A percentile compares a stretch with the other conserved stretches of the same genome.
Evolutionary conservation across 2,888 invertebrate genomes (phyloP).

Genomic region (Melinopterus prodromus): DNA sequence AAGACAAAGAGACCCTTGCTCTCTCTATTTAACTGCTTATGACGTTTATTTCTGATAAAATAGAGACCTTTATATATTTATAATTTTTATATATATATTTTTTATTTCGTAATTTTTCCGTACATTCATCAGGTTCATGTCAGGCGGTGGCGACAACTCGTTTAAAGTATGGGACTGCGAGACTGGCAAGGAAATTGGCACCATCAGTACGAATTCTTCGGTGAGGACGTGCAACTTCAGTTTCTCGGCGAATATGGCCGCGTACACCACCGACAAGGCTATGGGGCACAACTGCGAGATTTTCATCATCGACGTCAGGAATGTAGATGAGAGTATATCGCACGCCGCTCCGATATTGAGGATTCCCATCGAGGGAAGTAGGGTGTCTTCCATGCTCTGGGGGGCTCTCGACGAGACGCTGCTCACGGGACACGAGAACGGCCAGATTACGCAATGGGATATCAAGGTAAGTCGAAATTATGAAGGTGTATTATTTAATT

Average conservation of each 20-base stretch:
- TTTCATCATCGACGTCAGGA: conserved; percentile 84
- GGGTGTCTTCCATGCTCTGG: conserved; percentile 94
- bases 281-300: conserved; percentile 93
- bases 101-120: conserved; percentile 62
- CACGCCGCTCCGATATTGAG: conserved; percentile 77
- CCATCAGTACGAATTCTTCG: conserved; percentile 82
- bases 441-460: conserved; percentile 93
- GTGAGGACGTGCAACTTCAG: conserved; percentile 93
- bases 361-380: conserved; percentile 81
- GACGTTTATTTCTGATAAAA: too few species aligned
- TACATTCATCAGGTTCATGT: conserved; percentile 87
- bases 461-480: conserved; percentile 68
- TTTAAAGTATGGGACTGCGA: conserved; percentile 94
- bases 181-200: conserved; percentile 80
- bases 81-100: too few species aligned
- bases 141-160: conserved; percentile 90
- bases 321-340: conserved; percentile 74
- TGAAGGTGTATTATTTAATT: too few species aligned
- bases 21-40: too few species aligned
- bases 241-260: conserved; percentile 90
- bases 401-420: conserved; percentile 91
- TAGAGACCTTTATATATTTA: too few species aligned
- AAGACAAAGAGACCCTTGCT: too few species aligned
- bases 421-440: conserved; percentile 94
- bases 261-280: conserved; percentile 92